phyloP scores from a whole-genome alignment of 1,140 invertebrate genomes.

The Procambarus clarkii region DNA sequence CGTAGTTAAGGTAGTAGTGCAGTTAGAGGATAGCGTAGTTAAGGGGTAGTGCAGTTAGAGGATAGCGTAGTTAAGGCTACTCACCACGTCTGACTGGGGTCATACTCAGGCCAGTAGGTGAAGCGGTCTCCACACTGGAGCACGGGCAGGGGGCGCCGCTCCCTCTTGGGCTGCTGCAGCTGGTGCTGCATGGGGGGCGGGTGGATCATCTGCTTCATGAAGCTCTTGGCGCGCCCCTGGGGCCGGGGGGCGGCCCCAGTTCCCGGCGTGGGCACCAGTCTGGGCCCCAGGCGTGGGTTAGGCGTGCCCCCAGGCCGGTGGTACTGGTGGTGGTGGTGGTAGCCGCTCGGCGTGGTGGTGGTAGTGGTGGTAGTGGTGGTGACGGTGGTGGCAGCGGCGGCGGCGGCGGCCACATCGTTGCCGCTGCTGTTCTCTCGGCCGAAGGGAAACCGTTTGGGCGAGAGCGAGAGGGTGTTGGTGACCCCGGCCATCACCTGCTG shows the following conservation, averaged over 20 bases:
- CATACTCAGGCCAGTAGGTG: constrained; percentile 72
- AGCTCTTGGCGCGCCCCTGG: constrained; percentile 52
- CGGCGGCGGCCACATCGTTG: constrained; percentile 2
- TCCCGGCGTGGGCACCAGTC: constrained; percentile 79
- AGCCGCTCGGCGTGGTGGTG: neutral
- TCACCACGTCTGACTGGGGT: constrained; percentile 72
- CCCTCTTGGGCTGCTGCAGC: constrained; percentile 58
- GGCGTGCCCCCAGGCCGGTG: constrained; percentile 41
- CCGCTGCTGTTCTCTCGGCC: constrained; percentile 79
- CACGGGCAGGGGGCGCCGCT: constrained; percentile 75
- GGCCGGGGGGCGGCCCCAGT: constrained; percentile 64
- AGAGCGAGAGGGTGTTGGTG: constrained; percentile 84
- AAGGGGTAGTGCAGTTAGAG: neutral
- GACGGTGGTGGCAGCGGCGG: neutral
- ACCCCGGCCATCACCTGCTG: constrained; percentile 84
- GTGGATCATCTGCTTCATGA: constrained; percentile 65
- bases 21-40: neutral
- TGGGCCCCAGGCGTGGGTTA: constrained; percentile 76
- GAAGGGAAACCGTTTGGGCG: constrained; percentile 85
- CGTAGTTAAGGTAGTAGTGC: neutral
- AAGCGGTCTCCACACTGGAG: constrained; percentile 74
- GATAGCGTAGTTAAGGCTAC: constrained; percentile 1
- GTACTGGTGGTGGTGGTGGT: neutral
- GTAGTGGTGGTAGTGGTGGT: constrained; percentile 5
- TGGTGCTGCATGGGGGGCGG: constrained; percentile 34